Evolutionary conservation across 2,113 vertebrate genomes (phyloP).

Genomic region (Ptyas mucosa): DNA sequence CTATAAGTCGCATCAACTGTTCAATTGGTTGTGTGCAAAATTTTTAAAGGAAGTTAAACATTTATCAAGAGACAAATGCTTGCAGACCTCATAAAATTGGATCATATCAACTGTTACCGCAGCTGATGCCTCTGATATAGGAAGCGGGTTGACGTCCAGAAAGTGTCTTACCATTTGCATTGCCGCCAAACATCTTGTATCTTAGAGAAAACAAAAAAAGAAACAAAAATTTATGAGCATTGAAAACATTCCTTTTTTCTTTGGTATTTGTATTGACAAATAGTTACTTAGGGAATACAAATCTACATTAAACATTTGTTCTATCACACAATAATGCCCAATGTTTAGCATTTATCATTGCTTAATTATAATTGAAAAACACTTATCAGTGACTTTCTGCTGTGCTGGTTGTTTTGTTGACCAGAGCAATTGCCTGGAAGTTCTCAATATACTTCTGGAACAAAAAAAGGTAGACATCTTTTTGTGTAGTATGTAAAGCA

Average conservation of each 20-base stretch:
- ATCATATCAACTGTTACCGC: background rate
- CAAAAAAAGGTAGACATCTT: background rate
- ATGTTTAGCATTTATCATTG: background rate
- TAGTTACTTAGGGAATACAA: background rate
- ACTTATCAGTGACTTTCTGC: background rate
- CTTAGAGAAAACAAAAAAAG: background rate
- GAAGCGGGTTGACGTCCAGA: background rate
- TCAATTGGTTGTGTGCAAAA: background rate
- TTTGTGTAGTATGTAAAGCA: background rate
- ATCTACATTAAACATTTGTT: background rate
- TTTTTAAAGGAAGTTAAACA: background rate
- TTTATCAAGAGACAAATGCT: conserved; percentile 10
- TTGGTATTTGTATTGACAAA: background rate
- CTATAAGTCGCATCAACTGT: background rate
- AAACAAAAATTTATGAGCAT: background rate
- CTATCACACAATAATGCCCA: background rate
- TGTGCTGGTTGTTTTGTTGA: background rate
- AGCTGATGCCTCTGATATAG: background rate
- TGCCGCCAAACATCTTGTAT: background rate
- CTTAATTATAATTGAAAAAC: background rate
- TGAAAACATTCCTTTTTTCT: background rate
- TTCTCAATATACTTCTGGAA: background rate
- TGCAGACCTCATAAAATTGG: background rate
- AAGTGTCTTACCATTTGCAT: background rate
- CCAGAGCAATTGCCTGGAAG: background rate